phyloP scores from a whole-genome alignment of 2,113 vertebrate genomes.

The Candoia aspera region DNA sequence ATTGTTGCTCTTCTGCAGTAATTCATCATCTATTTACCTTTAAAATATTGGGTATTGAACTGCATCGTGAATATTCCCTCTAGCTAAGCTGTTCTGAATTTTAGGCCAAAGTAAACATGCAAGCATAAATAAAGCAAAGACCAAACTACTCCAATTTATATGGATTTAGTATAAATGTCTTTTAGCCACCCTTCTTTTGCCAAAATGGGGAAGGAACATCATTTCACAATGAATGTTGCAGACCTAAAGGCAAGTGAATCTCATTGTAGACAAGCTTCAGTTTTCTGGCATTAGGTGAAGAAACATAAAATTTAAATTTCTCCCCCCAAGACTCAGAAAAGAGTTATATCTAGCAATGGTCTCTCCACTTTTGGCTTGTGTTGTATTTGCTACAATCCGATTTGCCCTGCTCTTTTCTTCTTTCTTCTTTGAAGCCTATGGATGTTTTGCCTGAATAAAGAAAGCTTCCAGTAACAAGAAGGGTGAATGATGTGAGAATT shows the following conservation, averaged over 20 bases:
- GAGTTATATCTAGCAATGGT: neutral
- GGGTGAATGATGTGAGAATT: neutral
- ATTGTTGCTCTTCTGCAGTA: neutral
- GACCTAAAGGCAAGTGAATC: neutral
- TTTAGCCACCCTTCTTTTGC: conserved; percentile 2
- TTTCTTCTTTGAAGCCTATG: neutral
- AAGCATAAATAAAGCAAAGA: conserved; percentile 25
- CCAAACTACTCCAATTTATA: conserved; percentile 14
- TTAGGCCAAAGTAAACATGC: conserved; percentile 34
- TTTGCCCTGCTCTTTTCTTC: neutral
- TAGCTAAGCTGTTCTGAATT: conserved; percentile 32
- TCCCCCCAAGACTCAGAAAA: neutral
- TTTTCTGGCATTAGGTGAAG: neutral
- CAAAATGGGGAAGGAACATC: neutral
- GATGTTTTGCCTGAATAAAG: neutral
- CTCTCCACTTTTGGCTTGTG: neutral
- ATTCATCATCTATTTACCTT: neutral
- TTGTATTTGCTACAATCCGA: neutral
- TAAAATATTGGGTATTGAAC: neutral
- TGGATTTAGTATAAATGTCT: neutral
- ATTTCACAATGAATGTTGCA: neutral
- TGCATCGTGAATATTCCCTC: conserved; percentile 24
- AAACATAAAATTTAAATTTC: neutral
- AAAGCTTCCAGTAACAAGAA: neutral
- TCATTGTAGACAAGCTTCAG: neutral